Conservation (phyloP, 2,797 vertebrate species). For the Syncerus caffer region DNA sequence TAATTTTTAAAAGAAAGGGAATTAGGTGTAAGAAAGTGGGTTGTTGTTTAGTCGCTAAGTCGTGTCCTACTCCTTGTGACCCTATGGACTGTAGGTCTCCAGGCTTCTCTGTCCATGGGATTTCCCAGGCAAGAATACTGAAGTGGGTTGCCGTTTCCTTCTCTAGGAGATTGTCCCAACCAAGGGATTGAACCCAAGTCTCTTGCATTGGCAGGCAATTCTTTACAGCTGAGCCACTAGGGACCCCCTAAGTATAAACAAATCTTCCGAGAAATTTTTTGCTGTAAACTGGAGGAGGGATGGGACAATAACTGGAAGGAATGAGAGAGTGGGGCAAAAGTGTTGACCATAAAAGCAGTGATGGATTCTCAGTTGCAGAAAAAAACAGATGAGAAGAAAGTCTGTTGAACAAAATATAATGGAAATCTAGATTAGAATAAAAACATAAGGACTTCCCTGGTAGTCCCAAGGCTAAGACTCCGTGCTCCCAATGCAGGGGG, state of each 20-base stretch:
- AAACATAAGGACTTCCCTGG: neutral
- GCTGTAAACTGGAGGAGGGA: neutral
- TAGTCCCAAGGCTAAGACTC: neutral
- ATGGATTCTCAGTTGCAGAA: neutral
- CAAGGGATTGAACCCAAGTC: neutral
- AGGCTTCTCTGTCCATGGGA: neutral
- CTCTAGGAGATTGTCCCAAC: neutral
- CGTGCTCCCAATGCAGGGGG: rapidly evolving
- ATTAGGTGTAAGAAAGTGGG: neutral
- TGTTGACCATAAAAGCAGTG: neutral
- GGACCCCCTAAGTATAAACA: neutral
- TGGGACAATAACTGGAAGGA: neutral
- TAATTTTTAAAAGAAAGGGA: neutral
- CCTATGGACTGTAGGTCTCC: neutral
- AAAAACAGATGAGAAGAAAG: neutral
- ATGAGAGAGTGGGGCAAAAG: neutral
- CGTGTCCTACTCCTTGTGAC: neutral
- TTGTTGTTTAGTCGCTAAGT: neutral
- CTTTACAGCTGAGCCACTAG: neutral
- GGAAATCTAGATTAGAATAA: neutral
- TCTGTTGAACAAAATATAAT: neutral
- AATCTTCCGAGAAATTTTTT: neutral
- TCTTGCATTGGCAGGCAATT: neutral
- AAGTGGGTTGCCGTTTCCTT: neutral
- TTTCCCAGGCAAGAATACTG: neutral